Base-by-base conservation (phyloP, 1,140 invertebrate genomes). In the Proctacanthus coquilletti region DNA sequence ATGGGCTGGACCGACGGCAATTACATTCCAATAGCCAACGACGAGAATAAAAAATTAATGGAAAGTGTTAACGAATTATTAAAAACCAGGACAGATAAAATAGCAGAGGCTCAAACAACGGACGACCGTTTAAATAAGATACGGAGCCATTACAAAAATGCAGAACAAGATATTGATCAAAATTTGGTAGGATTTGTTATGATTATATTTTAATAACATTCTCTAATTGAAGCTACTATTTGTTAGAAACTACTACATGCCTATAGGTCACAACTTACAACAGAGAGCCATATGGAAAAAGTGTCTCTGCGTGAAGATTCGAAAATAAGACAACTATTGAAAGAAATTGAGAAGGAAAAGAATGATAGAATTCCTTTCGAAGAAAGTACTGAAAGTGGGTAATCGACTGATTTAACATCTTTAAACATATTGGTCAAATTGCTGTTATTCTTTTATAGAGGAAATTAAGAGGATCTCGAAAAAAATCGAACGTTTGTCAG, bases 1-100 rank as follows among this genome's bases (percentile, higher is more conserved):
- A 56, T 79, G 33, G 75, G 75, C 1, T 79, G 74, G 72, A 51
- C 59, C 10, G 63, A 71, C 34, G 72, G 74, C 4, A 72, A 75
- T 39, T 67, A 69, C 36, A 66, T 80, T 43, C 77, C 77, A 3
- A 67, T 80, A 36, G 74, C 75, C 0, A 78, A 72, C 56, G 69
- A 65, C n/a, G 73, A 77, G 52, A 80, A 80, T 48, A 63, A 68
- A 51, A 51, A 44, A 37, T 55, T 80, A 9, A 70, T 80, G 42
- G 55, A 55, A 38, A 38, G 44, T 21, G 45, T 60, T 39, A 42
- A 46, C 0, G 15, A 39, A 6, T 38, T 57, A 38, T 41, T 48
- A 11, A 46, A 45, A 2, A 19, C 45, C 6, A 60, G 56, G 13
- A 29, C 45, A 13, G 41, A 53, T 15, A 20, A 54, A n/a, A 34